These are phyloP conservation scores for Falco concolor DNA, from an alignment of 2,797 vertebrate genomes.

Conservation along the genomic window DNA sequence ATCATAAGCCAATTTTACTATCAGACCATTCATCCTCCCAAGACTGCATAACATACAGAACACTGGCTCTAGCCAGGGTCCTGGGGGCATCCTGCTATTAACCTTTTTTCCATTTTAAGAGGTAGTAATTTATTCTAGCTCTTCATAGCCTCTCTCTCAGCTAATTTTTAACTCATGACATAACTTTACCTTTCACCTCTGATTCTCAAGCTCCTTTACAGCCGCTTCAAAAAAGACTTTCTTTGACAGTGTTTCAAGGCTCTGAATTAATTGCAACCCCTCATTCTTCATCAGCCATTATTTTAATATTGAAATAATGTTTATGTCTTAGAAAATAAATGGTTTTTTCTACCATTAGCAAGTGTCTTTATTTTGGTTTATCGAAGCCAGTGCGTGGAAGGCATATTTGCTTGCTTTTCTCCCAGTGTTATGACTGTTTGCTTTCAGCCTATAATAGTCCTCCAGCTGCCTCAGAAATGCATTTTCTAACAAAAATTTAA, in stretches of 20 bases:
- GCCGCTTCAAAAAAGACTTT: background rate
- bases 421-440: background rate
- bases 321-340: background rate
- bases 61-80: background rate
- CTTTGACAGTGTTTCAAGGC: background rate
- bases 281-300: background rate
- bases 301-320: background rate
- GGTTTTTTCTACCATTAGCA: background rate
- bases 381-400: background rate
- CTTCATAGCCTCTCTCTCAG: background rate
- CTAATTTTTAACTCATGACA: conserved; percentile 39
- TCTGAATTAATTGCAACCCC: background rate
- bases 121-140: conserved; percentile 28
- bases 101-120: conserved; percentile 41
- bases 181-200: background rate
- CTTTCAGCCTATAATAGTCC: background rate
- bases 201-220: conserved; percentile 1
- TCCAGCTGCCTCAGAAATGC: background rate
- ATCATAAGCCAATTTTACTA: conserved; percentile 1
- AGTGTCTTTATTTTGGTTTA: background rate
- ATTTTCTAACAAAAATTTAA: background rate
- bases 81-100: conserved; percentile 1
- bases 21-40: background rate
- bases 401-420: background rate
- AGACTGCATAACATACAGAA: background rate